Evolutionary conservation across 2,888 invertebrate species (phyloP), one percentile per base, ranked within the genome.

Genomic region (Nesidiocoris tenuis): DNA sequence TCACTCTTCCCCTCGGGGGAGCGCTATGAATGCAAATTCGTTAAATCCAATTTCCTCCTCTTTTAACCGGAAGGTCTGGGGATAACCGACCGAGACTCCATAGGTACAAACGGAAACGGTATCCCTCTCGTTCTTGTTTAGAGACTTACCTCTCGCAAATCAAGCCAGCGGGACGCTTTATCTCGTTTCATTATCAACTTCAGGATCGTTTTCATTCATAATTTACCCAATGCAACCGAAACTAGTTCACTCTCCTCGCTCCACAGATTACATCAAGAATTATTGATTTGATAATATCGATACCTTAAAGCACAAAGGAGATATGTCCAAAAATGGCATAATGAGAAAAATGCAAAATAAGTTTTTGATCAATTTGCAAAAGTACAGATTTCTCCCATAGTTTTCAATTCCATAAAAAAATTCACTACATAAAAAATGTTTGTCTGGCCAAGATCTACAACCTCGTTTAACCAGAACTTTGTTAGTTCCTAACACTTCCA

Each of bases 11-110:
- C 25, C 24, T n/a, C 25, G 17, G 1, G 22, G 61, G 19, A 25
- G 61, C 71, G 59, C 71, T 61, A 71, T 71, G 71, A 71, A 71
- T 71, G 71, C 71, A 71, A 71, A 71, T 71, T 71, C 61, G 61
- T 71, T 71, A 61, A 59, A 71, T 71, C 61, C 71, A 71, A 71
- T 71, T 71, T 71, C 61, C 68, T 68, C 39, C 61, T 71, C 71
- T 71, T 71, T 71, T 71, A 71, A 61, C 61, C 25, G 17, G 71
- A 19, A 71, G 71, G 71, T 71, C 61, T 71, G 59, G 61, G 66
- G 66, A 54, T 54, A 54, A 66, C 66, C 19, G 55, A 66, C 39
- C 39, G 12, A 39, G 39, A 7, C 12, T 3, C 5, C 12, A 39
- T 39, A 39, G 39, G 39, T 39, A 39, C 12, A 39, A 39, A 39